Base-by-base conservation (phyloP, 2,888 invertebrate genomes). In the Papilio gigon region DNA sequence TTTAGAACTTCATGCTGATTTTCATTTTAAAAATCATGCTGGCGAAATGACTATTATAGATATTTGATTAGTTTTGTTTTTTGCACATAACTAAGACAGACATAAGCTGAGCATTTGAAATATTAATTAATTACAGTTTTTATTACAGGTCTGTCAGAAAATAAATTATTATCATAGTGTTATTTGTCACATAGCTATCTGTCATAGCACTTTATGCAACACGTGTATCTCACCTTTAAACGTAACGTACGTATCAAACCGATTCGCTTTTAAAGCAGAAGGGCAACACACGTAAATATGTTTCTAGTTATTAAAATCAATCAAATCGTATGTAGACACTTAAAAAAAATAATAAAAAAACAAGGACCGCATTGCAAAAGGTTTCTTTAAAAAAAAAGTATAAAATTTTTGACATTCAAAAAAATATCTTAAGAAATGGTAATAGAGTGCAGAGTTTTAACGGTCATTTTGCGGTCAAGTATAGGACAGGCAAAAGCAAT, bases 351-450 rank as follows among this genome's bases (percentile, higher is more conserved):
- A 25, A 17, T 17, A 44, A 30, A 9, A n/a, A 61, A 42, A 27
- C 14, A 25, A 44, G 3, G 1, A 12, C n/a, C n/a, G n/a, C n/a
- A n/a, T n/a, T n/a, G n/a, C n/a, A n/a, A n/a, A 12, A 20, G 12
- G 27, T 22, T 25, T 37, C 40, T 20, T 35, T 12, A 25, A 22
- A 33, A 50, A 20, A 50, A 22, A 27, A 35, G 37, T 20, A 25
- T 37, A n/a, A 25, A 14, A 11, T 63, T 63, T 63, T 63, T 50
- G 50, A 27, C 17, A 37, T 27, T 11, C 17, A 53, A 65, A 65
- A 40, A 30, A 56, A 12, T n/a, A 64, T 27, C 37, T 53, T 64
- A 30, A 12, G 1, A 1, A 25, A 17, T 3, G 2, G 11, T 14
- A 2, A 64, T 37, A 64, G n/a, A 53, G 53, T 56, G 8, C 63